Evolutionary conservation across 2,888 invertebrate species (phyloP).

Genomic region (Lacanobia wlatinum): DNA sequence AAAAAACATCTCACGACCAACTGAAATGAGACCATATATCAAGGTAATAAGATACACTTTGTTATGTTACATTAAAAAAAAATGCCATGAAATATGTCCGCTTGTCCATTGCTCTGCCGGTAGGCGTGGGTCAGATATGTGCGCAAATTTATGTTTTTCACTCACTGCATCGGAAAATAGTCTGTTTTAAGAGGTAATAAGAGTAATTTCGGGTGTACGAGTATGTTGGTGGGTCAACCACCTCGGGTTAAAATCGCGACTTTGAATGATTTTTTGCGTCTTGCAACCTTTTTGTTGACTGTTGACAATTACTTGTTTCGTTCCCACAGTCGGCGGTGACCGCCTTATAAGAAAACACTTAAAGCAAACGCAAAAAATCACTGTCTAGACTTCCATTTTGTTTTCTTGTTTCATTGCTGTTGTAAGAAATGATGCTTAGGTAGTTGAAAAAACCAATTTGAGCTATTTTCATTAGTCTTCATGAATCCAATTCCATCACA

Average conservation of each 20-base stretch:
- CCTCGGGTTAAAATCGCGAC: slow-evolving; percentile 78
- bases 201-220: slow-evolving; percentile 67
- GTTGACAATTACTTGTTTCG: slow-evolving; percentile 79
- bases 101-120: slow-evolving; percentile 83
- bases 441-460: slow-evolving; percentile 6
- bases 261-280: slow-evolving; percentile 75
- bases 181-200: slow-evolving; percentile 74
- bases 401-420: slow-evolving; percentile 49
- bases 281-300: slow-evolving; percentile 71
- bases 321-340: slow-evolving; percentile 74
- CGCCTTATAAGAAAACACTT: slow-evolving; percentile 70
- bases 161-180: slow-evolving; percentile 75
- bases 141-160: slow-evolving; percentile 77
- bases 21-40: slow-evolving; percentile 75
- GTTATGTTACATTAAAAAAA: slow-evolving; percentile 67
- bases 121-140: slow-evolving; percentile 88
- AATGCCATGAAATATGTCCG: slow-evolving; percentile 87
- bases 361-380: slow-evolving; percentile 54
- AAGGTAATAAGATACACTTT: slow-evolving; percentile 75
- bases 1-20: slow-evolving; percentile 60
- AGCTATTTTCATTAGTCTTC: background rate
- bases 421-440: background rate
- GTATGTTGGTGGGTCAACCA: slow-evolving; percentile 76
- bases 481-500: background rate
- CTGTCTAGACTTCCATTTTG: slow-evolving; percentile 59